These are phyloP conservation scores for Trissonchulus sp. DNA, from an alignment of 2,888 invertebrate species.

Conservation along the genomic window DNA sequence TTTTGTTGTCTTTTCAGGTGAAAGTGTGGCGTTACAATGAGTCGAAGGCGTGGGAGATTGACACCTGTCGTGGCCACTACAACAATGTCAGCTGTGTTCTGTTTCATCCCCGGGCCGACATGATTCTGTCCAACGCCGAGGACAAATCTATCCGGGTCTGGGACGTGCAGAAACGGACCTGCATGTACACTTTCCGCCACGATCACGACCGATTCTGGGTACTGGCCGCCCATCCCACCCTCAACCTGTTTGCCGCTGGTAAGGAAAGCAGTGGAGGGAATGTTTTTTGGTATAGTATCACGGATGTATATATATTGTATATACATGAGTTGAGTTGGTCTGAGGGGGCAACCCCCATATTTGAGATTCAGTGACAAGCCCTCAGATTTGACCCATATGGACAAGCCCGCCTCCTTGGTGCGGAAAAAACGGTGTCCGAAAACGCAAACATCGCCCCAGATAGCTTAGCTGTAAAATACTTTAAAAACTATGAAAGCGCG, in stretches of 20 bases:
- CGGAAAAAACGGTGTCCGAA: too few species aligned
- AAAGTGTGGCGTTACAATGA: conserved; percentile 77
- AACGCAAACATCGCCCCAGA: too few species aligned
- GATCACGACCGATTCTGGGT: conserved; percentile 75
- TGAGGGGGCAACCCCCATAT: too few species aligned
- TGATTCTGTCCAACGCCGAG: conserved; percentile 92
- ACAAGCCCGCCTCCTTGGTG: too few species aligned
- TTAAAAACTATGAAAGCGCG: too few species aligned
- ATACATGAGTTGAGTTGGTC: too few species aligned
- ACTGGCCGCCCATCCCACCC: conserved; percentile 80
- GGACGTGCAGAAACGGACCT: conserved; percentile 93
- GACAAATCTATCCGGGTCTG: conserved; percentile 96
- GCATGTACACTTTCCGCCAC: conserved; percentile 75
- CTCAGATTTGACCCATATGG: too few species aligned
- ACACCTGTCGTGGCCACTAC: conserved; percentile 98
- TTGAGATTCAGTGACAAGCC: too few species aligned
- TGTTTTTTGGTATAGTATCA: too few species aligned
- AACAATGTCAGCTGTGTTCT: conserved; percentile 96
- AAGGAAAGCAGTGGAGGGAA: too few species aligned
- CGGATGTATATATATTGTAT: too few species aligned
- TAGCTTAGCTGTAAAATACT: too few species aligned
- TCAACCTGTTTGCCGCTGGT: conserved; percentile 97
- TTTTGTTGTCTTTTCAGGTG: conserved; percentile 56
- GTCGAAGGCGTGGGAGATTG: conserved; percentile 89
- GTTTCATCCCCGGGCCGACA: conserved; percentile 93